phyloP scores from a whole-genome alignment of 2,888 invertebrate species.

The Clanis bilineata region DNA sequence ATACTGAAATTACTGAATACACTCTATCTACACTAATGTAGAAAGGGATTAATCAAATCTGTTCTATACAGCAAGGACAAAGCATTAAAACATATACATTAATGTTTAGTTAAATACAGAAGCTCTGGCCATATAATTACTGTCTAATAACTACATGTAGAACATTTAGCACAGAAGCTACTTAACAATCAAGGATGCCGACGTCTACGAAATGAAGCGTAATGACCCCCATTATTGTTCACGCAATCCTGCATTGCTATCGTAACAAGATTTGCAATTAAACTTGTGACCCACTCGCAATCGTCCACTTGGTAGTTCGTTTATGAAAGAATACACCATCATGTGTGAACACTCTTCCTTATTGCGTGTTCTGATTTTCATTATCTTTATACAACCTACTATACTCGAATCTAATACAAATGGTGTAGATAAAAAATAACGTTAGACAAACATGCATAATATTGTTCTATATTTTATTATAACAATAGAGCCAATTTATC shows the following conservation, averaged over 20 bases:
- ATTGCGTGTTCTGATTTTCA: neutral
- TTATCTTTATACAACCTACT: neutral
- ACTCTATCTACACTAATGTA: too few relatives aligned
- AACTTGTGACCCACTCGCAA: conserved; percentile 31
- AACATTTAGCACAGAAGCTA: neutral
- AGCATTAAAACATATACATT: too few relatives aligned
- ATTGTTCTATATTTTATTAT: too few relatives aligned
- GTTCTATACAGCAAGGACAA: too few relatives aligned
- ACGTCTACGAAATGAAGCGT: conserved; percentile 23
- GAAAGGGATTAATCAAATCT: too few relatives aligned
- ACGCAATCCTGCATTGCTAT: conserved; percentile 26
- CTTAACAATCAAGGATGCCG: conserved; percentile 8
- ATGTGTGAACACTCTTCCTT: neutral
- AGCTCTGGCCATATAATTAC: neutral
- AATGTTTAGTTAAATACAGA: too few relatives aligned
- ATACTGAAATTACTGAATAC: too few relatives aligned
- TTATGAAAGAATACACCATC: neutral
- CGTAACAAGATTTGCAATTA: conserved; percentile 31
- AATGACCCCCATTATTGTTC: conserved; percentile 25
- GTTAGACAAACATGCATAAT: too few relatives aligned
- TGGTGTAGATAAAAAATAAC: too few relatives aligned
- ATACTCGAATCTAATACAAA: neutral
- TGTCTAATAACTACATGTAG: neutral
- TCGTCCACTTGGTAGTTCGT: conserved; percentile 1
- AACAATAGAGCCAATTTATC: too few relatives aligned